Evolutionary conservation across 2,888 invertebrate species (phyloP).

Genomic region (Leucophenga maculata): DNA sequence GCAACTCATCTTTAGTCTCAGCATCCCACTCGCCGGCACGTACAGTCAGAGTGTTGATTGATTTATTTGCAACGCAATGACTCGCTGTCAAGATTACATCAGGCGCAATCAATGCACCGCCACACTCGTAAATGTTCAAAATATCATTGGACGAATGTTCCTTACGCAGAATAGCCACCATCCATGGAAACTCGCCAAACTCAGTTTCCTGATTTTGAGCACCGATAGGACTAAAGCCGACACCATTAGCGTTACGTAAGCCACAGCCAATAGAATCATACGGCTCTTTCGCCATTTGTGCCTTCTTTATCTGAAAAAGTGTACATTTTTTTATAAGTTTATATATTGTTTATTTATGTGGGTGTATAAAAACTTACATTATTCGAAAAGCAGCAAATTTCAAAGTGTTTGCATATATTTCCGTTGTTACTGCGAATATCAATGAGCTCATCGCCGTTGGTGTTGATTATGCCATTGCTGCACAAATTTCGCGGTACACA

Average conservation of each 20-base stretch:
- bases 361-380: neutral
- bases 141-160: constrained; percentile 70
- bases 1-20: constrained; percentile 79
- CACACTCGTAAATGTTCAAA: constrained; percentile 47
- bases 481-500: constrained; percentile 82
- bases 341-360: too few relatives aligned
- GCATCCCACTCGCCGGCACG: constrained; percentile 88
- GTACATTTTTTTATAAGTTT: too few relatives aligned
- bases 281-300: constrained; percentile 26
- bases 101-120: constrained; percentile 58
- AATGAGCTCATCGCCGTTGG: neutral
- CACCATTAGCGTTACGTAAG: constrained; percentile 79
- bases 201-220: constrained; percentile 78
- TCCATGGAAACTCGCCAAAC: constrained; percentile 67
- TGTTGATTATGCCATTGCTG: neutral
- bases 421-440: neutral
- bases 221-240: constrained; percentile 79
- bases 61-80: constrained; percentile 77
- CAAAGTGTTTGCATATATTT: neutral
- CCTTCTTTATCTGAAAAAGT: constrained; percentile 21
- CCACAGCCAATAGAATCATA: constrained; percentile 78
- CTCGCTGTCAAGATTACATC: constrained; percentile 83
- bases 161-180: constrained; percentile 73
- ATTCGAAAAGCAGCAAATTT: neutral
- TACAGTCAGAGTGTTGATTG: constrained; percentile 65